A percentile compares a stretch with the other conserved stretches of the same genome.
phyloP scores from a whole-genome alignment of 2,797 vertebrate species.

The Heteromormyrus szaboi region DNA sequence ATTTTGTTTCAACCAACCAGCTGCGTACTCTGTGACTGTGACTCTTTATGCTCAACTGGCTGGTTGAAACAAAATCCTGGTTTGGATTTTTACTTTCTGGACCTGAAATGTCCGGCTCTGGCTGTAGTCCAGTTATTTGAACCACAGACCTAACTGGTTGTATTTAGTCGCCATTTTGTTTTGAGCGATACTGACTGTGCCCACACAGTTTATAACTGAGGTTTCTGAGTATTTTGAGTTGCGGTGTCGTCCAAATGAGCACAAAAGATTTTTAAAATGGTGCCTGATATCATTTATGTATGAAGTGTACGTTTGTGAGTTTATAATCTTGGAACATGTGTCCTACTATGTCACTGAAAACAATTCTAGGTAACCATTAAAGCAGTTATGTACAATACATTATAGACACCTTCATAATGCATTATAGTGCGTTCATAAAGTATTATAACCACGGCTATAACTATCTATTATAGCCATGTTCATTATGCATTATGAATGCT shows the following conservation, averaged over 20 bases:
- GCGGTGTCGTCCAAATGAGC: not conserved
- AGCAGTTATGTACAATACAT: no score
- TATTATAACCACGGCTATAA: not conserved
- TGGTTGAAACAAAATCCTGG: no score
- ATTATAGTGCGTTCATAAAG: no score
- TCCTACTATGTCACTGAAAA: not conserved
- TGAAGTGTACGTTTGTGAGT: not conserved
- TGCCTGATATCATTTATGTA: not conserved
- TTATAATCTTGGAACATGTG: not conserved
- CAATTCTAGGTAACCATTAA: no score
- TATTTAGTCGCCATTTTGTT: not conserved
- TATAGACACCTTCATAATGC: no score
- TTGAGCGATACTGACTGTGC: not conserved
- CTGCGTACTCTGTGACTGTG: no score
- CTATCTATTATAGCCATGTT: not conserved
- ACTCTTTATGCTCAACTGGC: no score
- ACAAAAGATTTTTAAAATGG: not conserved
- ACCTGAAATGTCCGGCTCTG: no score
- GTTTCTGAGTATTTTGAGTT: not conserved
- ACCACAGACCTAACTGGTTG: not conserved
- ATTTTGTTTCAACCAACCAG: no score
- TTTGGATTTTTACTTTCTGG: no score
- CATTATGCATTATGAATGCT: not conserved
- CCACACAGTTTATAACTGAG: not conserved
- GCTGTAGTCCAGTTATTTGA: not conserved